Conservation (phyloP, 2,797 vertebrate species). For the Lates japonicus region DNA sequence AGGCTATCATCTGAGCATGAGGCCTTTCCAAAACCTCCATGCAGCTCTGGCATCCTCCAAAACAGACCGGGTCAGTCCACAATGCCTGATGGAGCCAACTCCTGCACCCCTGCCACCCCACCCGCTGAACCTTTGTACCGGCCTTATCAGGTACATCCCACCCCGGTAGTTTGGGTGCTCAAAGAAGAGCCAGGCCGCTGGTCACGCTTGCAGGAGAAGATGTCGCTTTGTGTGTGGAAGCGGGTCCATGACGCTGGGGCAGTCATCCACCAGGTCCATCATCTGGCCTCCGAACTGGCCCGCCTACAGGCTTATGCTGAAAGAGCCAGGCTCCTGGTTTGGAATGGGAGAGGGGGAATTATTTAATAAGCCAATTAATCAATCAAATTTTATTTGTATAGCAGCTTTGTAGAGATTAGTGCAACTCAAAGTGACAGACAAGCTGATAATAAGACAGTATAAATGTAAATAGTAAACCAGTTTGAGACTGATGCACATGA, state of each 20-base stretch:
- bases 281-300: slow-evolving; percentile 84
- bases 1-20: not conserved
- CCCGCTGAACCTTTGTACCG: slow-evolving; percentile 82
- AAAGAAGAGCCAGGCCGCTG: slow-evolving; percentile 78
- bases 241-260: slow-evolving; percentile 78
- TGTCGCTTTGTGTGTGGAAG: slow-evolving; percentile 75
- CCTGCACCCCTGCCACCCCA: slow-evolving; percentile 75
- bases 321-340: slow-evolving; percentile 53
- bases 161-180: slow-evolving; percentile 77
- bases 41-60: not conserved
- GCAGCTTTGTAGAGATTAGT: no score
- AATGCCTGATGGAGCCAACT: slow-evolving; percentile 82
- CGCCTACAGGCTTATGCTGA: slow-evolving; percentile 78
- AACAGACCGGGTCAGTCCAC: slow-evolving; percentile 60
- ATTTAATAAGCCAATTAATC: not conserved
- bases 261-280: slow-evolving; percentile 82
- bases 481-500: no score
- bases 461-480: no score
- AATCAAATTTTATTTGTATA: not conserved
- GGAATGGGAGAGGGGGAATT: not conserved
- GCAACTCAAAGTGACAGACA: no score
- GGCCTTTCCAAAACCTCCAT: slow-evolving; percentile 1
- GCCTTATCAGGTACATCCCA: slow-evolving; percentile 77
- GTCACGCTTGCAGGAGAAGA: slow-evolving; percentile 83
- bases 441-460: no score